Conservation (phyloP, 2,888 invertebrate genomes). For the Oithona nana region DNA sequence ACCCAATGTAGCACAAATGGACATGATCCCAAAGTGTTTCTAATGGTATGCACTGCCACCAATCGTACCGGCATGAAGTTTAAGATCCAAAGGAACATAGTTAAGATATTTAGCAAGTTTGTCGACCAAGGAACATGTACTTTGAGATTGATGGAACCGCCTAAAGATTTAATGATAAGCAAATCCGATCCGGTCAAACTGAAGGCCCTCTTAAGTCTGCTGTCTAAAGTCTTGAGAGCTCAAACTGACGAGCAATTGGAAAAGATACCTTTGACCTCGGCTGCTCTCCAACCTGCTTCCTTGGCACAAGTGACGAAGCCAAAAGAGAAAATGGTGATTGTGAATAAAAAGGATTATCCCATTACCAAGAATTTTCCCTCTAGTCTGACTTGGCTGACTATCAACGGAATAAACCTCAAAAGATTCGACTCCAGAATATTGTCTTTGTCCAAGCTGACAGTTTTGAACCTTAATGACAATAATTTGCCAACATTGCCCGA, state of each 20-base stretch:
- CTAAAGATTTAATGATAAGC: background rate
- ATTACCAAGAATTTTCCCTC: slow-evolving; percentile 3
- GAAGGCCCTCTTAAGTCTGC: background rate
- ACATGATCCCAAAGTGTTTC: background rate
- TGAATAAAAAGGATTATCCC: slow-evolving; percentile 4
- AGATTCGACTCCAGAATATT: slow-evolving; percentile 8
- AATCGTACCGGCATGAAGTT: slow-evolving; percentile 4
- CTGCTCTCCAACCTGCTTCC: background rate
- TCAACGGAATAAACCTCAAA: slow-evolving; percentile 2
- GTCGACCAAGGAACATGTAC: slow-evolving; percentile 1
- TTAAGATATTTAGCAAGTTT: background rate
- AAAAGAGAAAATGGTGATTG: background rate
- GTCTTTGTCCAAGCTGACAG: background rate
- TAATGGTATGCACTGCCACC: background rate
- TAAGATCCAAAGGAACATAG: background rate
- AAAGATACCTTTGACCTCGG: background rate
- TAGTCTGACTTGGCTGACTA: background rate
- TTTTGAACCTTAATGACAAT: background rate
- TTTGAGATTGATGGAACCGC: background rate
- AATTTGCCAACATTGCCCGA: background rate
- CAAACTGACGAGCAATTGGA: background rate
- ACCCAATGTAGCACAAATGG: background rate
- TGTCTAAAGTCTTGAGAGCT: background rate
- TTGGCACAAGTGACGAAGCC: background rate
- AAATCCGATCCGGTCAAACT: background rate